Base-by-base conservation (phyloP, 2,113 vertebrate species). In the Amphiprion ocellaris region DNA sequence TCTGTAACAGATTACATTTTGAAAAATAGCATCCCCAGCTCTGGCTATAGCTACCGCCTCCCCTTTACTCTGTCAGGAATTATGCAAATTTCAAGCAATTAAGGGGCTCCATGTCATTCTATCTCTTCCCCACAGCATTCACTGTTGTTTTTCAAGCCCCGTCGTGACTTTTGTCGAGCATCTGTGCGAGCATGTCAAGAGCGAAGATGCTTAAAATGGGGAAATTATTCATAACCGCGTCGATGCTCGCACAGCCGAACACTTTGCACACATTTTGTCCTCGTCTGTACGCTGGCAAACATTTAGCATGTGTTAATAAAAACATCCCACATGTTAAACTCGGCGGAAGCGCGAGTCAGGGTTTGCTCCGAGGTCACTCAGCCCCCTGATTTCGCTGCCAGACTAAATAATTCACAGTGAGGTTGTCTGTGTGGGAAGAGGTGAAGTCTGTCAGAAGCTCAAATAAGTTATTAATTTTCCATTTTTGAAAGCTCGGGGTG, bases 1-100 rank as follows among this genome's bases (percentile, higher is more conserved):
- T 90, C 88, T 89, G 89, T 83, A 82, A 87, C 87, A 66, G 84
- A 91, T 92, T 86, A 85, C 80, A 71, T 84, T 90, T 85, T 78
- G 49, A 76, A 80, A 87, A 84, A 67, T 84, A 75, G 49, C 84
- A 79, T 82, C 69, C 65, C 58, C 69, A 33, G 52, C 71, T 56
- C 56, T 76, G 24, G 69, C 72, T 81, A 6, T 49, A 75, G 80
- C 70, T 60, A 3, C 50, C 24, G 15, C 53, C 53, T 81, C 69
- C 71, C 61, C 58, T 82, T 75, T 73, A 76, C 41, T 76, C 55
- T 53, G 61, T 70, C 5, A 44, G 66, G 44, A 86, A 83, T 85
- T 91, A 92, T 91, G 90, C 77, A 84, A 75, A 92, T 90, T 68
- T 62, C 56, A 63, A 23, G 66, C 83, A 87, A 89, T 92, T 86